Evolutionary conservation across 2,113 vertebrate species (phyloP).

Genomic region (Garra rufa): DNA sequence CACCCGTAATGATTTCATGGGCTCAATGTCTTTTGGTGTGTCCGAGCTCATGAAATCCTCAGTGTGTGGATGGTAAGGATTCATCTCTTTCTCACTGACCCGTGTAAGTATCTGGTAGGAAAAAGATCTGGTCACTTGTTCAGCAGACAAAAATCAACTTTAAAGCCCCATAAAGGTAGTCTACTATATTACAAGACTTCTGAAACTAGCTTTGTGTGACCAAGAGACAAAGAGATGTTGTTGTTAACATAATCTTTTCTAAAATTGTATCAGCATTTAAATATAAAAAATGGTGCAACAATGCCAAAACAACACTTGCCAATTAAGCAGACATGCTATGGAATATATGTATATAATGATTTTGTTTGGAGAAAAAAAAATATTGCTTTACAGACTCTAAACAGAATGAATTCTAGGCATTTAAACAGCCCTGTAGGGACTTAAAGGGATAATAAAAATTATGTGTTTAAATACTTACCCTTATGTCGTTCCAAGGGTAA

Average conservation of each 20-base stretch:
- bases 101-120: not conserved
- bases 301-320: too few species aligned
- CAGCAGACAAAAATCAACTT: not conserved
- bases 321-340: not conserved
- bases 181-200: not conserved
- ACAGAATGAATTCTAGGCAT: not conserved
- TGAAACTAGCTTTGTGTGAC: not conserved
- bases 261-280: not conserved
- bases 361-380: too few species aligned
- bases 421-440: not conserved
- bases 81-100: not conserved
- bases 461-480: too few species aligned
- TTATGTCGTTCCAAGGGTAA: too few species aligned
- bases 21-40: constrained; percentile 94
- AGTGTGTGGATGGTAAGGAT: constrained; percentile 86
- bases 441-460: too few species aligned
- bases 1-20: constrained; percentile 98
- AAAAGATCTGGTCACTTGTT: not conserved
- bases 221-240: not conserved
- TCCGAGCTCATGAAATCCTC: constrained; percentile 95
- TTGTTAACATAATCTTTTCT: not conserved
- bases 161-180: not conserved
- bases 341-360: not conserved
- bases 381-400: not conserved
- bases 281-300: too few species aligned